These are phyloP conservation scores for Pavo muticus DNA, from an alignment of 2,113 vertebrate species.

Conservation along the genomic window DNA sequence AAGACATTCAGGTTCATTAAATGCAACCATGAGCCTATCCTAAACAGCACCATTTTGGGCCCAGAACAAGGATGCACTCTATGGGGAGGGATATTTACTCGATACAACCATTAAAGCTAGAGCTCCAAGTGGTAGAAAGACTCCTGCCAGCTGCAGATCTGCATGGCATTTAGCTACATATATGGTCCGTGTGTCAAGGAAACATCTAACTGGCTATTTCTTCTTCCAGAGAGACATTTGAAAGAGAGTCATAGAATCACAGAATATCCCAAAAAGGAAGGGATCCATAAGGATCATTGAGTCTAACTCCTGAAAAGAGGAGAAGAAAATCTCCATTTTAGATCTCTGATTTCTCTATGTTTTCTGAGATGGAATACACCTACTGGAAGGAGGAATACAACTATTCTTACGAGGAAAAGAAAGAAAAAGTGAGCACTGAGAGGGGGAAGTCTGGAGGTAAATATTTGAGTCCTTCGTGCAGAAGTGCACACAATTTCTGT, in stretches of 20 bases:
- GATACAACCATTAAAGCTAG: neutral
- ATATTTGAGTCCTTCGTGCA: neutral
- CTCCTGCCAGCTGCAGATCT: neutral
- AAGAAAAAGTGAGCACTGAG: neutral
- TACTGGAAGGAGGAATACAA: neutral
- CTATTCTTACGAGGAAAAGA: neutral
- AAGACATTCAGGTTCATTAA: too few species aligned
- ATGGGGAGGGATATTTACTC: neutral
- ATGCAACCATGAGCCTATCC: too few species aligned
- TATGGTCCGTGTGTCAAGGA: neutral
- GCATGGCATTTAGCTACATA: accelerated
- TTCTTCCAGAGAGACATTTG: neutral
- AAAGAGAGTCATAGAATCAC: too few species aligned
- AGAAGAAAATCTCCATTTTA: neutral
- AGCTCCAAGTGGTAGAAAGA: neutral
- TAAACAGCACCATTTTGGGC: too few species aligned
- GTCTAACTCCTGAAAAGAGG: too few species aligned
- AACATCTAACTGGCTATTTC: neutral
- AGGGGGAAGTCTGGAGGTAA: neutral
- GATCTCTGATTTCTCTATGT: neutral
- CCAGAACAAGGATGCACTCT: too few species aligned
- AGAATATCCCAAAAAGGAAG: too few species aligned
- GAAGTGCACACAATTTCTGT: neutral
- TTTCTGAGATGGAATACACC: neutral
- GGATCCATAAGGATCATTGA: too few species aligned